phyloP scores from a whole-genome alignment of 2,888 invertebrate genomes.

The Caenorhabditis auriculariae region DNA sequence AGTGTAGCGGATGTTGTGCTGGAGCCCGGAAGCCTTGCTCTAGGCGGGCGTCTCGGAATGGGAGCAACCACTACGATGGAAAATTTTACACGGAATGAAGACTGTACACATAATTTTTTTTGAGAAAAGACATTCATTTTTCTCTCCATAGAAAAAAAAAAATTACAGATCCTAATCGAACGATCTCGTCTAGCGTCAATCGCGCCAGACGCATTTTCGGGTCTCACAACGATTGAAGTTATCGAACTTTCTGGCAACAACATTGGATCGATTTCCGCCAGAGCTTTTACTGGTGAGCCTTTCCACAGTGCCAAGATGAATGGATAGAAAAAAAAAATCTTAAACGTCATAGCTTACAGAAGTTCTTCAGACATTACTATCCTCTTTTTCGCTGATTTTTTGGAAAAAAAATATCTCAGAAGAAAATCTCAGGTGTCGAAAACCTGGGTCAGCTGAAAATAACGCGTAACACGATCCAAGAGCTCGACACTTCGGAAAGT shows the following conservation, averaged over 20 bases:
- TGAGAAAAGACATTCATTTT: neutral
- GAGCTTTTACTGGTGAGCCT: slow-evolving; percentile 33
- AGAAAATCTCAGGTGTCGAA: slow-evolving; percentile 14
- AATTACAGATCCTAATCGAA: slow-evolving; percentile 41
- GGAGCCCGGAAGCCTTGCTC: no score
- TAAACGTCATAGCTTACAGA: neutral
- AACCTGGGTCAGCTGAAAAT: slow-evolving; percentile 37
- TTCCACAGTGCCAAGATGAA: neutral
- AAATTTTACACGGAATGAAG: no score
- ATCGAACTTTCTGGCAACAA: slow-evolving; percentile 42
- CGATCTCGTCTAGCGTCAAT: slow-evolving; percentile 25
- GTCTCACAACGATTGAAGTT: slow-evolving; percentile 36
- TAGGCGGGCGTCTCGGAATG: no score
- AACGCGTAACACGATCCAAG: slow-evolving; percentile 28
- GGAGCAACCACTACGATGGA: no score
- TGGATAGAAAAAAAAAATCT: neutral
- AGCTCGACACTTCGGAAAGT: slow-evolving; percentile 31
- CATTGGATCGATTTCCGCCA: slow-evolving; percentile 31
- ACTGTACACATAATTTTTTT: no score
- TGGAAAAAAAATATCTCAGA: neutral
- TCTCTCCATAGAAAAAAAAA: neutral
- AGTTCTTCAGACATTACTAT: neutral
- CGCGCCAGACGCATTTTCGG: slow-evolving; percentile 39
- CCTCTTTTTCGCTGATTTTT: no score
- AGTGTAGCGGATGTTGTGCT: no score